Base-by-base conservation (phyloP, 1,140 invertebrate genomes). In the Episyrphus balteatus region DNA sequence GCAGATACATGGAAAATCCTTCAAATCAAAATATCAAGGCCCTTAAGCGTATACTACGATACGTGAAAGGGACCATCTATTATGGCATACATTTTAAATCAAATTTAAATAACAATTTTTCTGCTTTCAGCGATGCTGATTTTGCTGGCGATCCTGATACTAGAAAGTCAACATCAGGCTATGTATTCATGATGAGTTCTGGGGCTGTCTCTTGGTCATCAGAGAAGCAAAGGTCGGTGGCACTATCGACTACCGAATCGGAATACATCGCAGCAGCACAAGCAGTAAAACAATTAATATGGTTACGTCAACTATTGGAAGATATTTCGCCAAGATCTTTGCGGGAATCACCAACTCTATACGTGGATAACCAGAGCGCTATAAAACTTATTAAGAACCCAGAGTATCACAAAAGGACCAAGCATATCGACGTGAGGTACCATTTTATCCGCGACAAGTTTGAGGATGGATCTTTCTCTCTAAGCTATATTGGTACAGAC, bases 61-160 rank as follows among this genome's bases (percentile, higher is more conserved):
- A 68, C 51, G 11, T 66, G 26, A 58, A 54, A 47, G 57, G 55
- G 49, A 66, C 58, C 14, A 39, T 17, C 21, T 21, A 51, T 18
- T 50, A 51, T 50, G 58, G 58, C 36, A 55, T 64, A 51, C 55
- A 18, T 18, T 50, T 55, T 47, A 48, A 33, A 31, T 31, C 8
- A 12, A 49, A 44, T 5, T 2, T 46, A 18, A 34, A 41, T 43
- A n/a, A 46, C 26, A 46, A 36, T 19, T 36, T 68, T 53, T 44
- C 42, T 43, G 55, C 59, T 37, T 55, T 55, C 50, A 48, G 63
- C 62, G 37, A 73, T 47, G 54, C 70, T 15, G 71, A 73, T 47
- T 72, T 57, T 54, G 69, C 63, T 14, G 56, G 56, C 18, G 57
- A 65, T 53, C 41, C 51, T 30, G 45, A 61, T 12, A 51, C 55